These are phyloP conservation scores for Tragelaphus imberbis DNA, from an alignment of 2,113 vertebrate genomes.

Conservation along the genomic window DNA sequence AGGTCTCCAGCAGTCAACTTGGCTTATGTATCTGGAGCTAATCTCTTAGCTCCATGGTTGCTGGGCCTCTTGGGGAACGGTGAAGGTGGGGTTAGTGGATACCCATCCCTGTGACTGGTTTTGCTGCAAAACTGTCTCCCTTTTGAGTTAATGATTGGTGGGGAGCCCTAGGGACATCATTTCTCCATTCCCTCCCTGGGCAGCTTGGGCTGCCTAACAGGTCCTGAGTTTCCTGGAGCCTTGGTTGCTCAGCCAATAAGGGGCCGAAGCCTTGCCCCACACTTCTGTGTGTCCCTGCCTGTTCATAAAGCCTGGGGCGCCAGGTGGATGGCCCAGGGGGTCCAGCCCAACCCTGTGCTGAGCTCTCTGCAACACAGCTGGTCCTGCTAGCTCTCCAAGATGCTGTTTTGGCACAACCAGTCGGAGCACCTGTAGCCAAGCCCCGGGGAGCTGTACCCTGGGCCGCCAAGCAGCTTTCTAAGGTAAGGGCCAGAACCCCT, in stretches of 20 bases:
- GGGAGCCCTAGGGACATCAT: background rate
- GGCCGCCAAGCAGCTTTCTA: slow-evolving; percentile 38
- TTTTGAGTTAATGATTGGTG: background rate
- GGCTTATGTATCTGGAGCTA: background rate
- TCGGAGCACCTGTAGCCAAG: slow-evolving; percentile 64
- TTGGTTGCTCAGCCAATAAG: background rate
- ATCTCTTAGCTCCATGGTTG: background rate
- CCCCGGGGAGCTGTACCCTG: slow-evolving; percentile 53
- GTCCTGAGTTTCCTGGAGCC: background rate
- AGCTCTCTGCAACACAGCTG: background rate
- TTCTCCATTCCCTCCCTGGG: background rate
- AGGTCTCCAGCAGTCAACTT: background rate
- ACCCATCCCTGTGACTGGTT: background rate
- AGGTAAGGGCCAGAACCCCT: slow-evolving; percentile 44
- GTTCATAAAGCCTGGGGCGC: background rate
- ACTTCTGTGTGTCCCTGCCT: background rate
- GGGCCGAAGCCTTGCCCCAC: background rate
- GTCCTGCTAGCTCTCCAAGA: background rate
- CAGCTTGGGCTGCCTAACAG: background rate
- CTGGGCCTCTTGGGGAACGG: background rate
- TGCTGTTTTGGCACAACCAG: slow-evolving; percentile 75
- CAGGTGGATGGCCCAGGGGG: background rate
- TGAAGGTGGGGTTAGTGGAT: background rate
- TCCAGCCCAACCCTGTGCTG: background rate
- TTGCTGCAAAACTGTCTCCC: background rate